Conservation (phyloP, 2,797 vertebrate genomes). For the Sebastes nivosus region DNA sequence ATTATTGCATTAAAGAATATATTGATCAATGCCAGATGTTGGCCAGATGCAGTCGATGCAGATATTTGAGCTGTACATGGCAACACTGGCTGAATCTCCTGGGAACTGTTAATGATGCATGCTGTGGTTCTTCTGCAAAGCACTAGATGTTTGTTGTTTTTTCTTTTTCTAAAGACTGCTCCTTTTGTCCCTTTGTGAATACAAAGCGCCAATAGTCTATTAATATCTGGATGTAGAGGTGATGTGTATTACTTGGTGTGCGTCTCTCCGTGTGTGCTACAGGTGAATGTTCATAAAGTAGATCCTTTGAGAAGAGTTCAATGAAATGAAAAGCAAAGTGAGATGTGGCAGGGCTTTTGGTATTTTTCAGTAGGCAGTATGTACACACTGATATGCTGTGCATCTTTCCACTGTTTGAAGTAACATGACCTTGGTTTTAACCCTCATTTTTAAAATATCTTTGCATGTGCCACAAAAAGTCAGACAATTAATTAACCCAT, state of each 20-base stretch:
- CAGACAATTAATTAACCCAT: background rate
- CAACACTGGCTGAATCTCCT: background rate
- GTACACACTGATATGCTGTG: background rate
- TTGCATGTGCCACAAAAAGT: background rate
- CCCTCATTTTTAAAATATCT: background rate
- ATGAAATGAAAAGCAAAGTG: background rate
- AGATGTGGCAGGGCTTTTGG: background rate
- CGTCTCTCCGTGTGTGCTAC: background rate
- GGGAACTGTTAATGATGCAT: background rate
- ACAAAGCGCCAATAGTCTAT: background rate
- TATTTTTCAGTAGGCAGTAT: background rate
- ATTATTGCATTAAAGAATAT: background rate
- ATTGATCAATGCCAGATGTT: background rate
- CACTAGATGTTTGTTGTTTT: background rate
- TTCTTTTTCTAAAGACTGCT: background rate
- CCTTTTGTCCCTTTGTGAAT: background rate
- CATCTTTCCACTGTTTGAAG: background rate
- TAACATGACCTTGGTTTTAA: background rate
- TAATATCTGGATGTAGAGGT: background rate
- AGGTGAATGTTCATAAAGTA: background rate
- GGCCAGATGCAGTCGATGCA: background rate
- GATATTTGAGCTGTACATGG: background rate
- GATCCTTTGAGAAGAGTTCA: background rate
- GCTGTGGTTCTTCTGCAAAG: background rate
- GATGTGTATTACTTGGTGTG: background rate